Conservation (phyloP, 2,888 invertebrate species). For the Biston stratarius region DNA sequence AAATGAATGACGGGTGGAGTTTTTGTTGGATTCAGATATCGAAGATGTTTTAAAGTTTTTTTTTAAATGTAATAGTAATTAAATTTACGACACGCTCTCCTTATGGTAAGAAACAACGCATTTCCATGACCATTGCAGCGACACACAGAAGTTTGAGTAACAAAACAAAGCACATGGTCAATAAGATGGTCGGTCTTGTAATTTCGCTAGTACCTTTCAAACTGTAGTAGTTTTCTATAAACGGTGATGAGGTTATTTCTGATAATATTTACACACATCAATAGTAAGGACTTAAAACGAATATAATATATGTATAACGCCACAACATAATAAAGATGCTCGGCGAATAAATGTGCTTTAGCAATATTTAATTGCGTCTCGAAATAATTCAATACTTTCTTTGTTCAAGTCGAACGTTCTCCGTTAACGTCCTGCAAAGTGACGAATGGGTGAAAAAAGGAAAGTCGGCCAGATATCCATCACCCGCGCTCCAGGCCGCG, state of each 20-base stretch:
- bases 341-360: too few relatives aligned
- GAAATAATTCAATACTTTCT: background rate
- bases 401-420: background rate
- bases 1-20: constrained; percentile 22
- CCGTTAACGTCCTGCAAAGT: constrained; percentile 1
- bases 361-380: background rate
- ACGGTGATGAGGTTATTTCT: background rate
- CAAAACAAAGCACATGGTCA: background rate
- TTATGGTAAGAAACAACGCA: too few relatives aligned
- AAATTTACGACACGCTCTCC: too few relatives aligned
- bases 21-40: background rate
- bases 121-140: too few relatives aligned
- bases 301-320: too few relatives aligned
- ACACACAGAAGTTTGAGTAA: too few relatives aligned
- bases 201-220: too few relatives aligned
- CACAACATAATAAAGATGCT: background rate
- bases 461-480: constrained; percentile 8
- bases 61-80: too few relatives aligned
- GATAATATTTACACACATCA: too few relatives aligned
- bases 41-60: background rate
- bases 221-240: background rate
- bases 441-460: constrained; percentile 22
- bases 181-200: too few relatives aligned
- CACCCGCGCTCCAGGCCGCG: constrained; percentile 15
- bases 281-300: too few relatives aligned